Conservation (phyloP, 1,140 invertebrate species). For the Yoshiicerus persimilis region DNA sequence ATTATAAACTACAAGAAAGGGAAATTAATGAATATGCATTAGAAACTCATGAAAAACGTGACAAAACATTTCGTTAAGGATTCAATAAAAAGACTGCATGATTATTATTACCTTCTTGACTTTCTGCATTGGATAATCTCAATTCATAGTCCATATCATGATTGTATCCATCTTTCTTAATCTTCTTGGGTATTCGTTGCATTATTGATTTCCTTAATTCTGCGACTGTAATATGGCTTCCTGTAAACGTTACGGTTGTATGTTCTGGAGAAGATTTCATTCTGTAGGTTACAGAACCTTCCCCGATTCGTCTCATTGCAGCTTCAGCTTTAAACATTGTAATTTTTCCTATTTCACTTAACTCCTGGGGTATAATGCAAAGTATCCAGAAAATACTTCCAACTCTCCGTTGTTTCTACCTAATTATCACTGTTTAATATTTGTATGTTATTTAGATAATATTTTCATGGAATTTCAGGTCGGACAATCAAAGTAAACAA, state of each 20-base stretch:
- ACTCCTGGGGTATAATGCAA: too few species aligned
- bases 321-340: conserved; percentile 9
- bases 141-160: not conserved
- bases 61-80: not conserved
- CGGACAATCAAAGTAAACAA: too few species aligned
- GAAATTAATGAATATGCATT: not conserved
- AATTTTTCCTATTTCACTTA: too few species aligned
- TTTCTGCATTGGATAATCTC: not conserved
- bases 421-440: too few species aligned
- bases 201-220: conserved; percentile 7
- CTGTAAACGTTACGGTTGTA: not conserved
- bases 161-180: not conserved
- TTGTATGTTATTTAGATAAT: too few species aligned
- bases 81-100: not conserved
- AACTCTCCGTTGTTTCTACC: too few species aligned
- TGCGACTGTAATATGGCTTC: not conserved
- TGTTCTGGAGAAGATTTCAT: not conserved
- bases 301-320: not conserved
- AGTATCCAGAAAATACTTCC: too few species aligned
- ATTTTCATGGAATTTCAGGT: too few species aligned
- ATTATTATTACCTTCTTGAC: not conserved
- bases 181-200: not conserved
- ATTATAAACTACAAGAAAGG: not conserved
- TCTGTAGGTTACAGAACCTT: not conserved
- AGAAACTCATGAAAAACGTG: not conserved